A percentile compares a stretch with the other conserved stretches of the same genome.
Conservation (phyloP, 2,888 invertebrate species). For the Trichacis sp. region DNA sequence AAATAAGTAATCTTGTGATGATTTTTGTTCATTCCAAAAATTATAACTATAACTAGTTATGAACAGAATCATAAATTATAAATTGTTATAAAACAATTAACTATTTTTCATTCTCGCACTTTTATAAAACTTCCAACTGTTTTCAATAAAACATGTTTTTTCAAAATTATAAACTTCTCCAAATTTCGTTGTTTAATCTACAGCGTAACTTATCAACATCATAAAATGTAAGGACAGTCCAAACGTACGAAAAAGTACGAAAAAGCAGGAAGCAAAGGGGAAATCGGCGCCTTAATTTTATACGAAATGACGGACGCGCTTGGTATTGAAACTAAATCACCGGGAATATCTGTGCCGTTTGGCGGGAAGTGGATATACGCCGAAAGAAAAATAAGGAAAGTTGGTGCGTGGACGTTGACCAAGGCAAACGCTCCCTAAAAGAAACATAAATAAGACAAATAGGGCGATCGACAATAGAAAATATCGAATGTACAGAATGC, state of each 20-base stretch:
- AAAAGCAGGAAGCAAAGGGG: background rate
- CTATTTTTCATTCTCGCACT: no score
- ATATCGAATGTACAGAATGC: conserved; percentile 68
- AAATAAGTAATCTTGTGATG: no score
- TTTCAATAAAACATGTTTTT: no score
- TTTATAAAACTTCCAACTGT: no score
- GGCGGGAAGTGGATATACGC: conserved; percentile 43
- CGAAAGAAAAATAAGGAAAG: conserved; percentile 39
- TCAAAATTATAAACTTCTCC: conserved; percentile 7
- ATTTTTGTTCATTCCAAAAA: no score
- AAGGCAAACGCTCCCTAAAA: conserved; percentile 54
- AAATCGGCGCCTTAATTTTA: conserved; percentile 35
- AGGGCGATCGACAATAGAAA: conserved; percentile 69
- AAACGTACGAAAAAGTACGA: conserved; percentile 13
- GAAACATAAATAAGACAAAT: conserved; percentile 69
- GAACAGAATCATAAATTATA: no score
- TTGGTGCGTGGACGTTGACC: conserved; percentile 54
- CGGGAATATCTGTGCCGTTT: conserved; percentile 49
- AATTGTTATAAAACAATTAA: no score
- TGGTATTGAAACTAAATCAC: conserved; percentile 54
- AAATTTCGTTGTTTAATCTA: background rate
- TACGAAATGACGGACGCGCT: conserved; percentile 40
- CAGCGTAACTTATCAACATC: no score
- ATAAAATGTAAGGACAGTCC: conserved; percentile 28
- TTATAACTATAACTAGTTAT: no score